A percentile compares a stretch with the other conserved stretches of the same genome.
Conservation (phyloP, 2,888 invertebrate genomes). For the Tillus elongatus region DNA sequence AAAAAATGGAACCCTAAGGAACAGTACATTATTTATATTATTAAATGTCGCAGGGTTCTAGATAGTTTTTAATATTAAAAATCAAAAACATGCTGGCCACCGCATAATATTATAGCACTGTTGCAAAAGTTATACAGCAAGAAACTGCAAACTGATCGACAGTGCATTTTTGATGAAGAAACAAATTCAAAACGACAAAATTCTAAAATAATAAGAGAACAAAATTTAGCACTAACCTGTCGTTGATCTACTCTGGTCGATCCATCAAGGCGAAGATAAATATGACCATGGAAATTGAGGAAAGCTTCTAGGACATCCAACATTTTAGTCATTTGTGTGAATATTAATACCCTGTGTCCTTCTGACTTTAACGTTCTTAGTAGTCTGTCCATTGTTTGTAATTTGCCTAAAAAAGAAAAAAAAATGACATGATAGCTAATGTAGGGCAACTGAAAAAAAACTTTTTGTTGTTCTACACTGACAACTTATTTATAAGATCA, state of each 20-base stretch:
- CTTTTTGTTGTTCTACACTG: too few relatives aligned
- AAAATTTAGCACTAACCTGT: too few relatives aligned
- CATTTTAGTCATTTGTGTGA: constrained; percentile 99
- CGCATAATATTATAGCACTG: constrained; percentile 22
- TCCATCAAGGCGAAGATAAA: constrained; percentile 93
- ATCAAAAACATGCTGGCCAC: constrained; percentile 21
- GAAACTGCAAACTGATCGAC: constrained; percentile 19
- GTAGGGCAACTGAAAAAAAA: too few relatives aligned
- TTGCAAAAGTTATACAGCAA: constrained; percentile 22
- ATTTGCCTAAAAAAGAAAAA: constrained; percentile 52
- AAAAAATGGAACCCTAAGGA: too few relatives aligned
- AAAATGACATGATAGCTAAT: too few relatives aligned
- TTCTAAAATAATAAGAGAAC: constrained; percentile 14
- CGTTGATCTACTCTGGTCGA: constrained; percentile 90
- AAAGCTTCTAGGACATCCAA: constrained; percentile 96
- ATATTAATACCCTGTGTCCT: constrained; percentile 87
- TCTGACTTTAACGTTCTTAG: constrained; percentile 74
- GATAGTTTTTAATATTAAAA: constrained; percentile 30
- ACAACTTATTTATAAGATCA: too few relatives aligned
- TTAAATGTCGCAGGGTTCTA: constrained; percentile 32
- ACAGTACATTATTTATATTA: constrained; percentile 9
- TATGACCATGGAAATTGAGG: constrained; percentile 92
- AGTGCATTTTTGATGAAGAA: constrained; percentile 13
- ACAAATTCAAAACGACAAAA: constrained; percentile 4
- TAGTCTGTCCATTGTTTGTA: constrained; percentile 79